A percentile compares a stretch with the other conserved stretches of the same genome.
These are phyloP conservation scores for Molossus molossus DNA, from an alignment of 2,797 vertebrate genomes.

Conservation along the genomic window DNA sequence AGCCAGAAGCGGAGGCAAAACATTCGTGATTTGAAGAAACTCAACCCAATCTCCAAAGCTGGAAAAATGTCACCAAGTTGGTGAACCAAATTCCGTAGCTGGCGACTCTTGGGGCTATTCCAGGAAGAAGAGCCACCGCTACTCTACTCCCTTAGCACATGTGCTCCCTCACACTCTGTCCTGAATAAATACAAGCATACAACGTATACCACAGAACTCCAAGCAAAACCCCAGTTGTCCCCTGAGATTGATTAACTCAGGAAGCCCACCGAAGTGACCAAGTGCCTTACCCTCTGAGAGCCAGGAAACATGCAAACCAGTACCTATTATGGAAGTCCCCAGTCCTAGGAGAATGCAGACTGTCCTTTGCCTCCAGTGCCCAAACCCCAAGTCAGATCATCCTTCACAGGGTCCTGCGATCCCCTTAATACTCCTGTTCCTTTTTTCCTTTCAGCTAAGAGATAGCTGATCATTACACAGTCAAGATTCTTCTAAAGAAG, in stretches of 20 bases:
- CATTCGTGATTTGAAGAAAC: constrained; percentile 8
- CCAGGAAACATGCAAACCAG: neutral
- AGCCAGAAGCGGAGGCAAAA: neutral
- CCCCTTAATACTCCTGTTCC: neutral
- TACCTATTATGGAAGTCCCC: neutral
- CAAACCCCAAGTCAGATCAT: neutral
- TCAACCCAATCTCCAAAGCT: neutral
- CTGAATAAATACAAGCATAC: neutral
- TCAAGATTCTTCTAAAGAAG: constrained; percentile 70
- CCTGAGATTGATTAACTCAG: neutral
- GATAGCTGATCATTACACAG: constrained; percentile 69
- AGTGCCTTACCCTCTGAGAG: neutral
- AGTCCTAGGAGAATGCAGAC: neutral
- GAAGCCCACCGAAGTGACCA: neutral
- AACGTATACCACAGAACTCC: neutral
- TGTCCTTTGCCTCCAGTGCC: neutral
- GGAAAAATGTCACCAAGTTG: constrained; percentile 11
- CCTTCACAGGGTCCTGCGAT: neutral
- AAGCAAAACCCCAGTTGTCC: neutral
- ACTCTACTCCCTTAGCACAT: neutral
- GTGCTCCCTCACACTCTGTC: neutral
- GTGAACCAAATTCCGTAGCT: neutral
- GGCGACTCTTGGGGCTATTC: neutral
- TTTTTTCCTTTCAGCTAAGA: constrained; percentile 68
- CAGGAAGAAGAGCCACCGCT: neutral